Conservation (phyloP, 2,113 vertebrate genomes). For the Bubo blakistoni region DNA sequence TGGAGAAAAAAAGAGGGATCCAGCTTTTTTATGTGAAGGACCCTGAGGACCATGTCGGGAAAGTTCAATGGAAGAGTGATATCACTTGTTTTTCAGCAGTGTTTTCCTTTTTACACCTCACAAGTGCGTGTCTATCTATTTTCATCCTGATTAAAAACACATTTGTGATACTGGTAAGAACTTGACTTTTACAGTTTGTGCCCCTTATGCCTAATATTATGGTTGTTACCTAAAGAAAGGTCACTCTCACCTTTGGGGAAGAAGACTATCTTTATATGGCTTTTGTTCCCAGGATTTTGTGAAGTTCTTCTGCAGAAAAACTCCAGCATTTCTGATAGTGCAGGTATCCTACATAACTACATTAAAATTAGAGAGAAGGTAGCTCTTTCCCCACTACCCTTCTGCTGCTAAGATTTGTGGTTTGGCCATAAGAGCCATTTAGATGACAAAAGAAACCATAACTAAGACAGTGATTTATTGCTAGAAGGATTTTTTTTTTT, state of each 20-base stretch:
- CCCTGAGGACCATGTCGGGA: not conserved
- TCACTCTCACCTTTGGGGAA: not conserved
- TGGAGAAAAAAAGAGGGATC: not conserved
- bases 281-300: not conserved
- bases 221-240: not conserved
- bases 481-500: slow-evolving; percentile 34
- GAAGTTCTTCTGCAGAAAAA: not conserved
- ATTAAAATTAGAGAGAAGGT: not conserved
- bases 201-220: not conserved
- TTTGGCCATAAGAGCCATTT: slow-evolving; percentile 51
- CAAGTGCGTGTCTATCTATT: not conserved
- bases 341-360: not conserved
- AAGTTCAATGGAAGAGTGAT: not conserved
- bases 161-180: not conserved
- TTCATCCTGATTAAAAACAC: not conserved
- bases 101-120: not conserved
- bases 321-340: not conserved
- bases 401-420: slow-evolving; percentile 27
- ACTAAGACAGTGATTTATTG: slow-evolving; percentile 50
- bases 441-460: slow-evolving; percentile 54
- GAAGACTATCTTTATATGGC: not conserved
- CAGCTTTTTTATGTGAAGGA: not conserved
- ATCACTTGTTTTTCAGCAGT: not conserved
- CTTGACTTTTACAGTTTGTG: not conserved
- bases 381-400: not conserved